Evolutionary conservation across 2,888 invertebrate species (phyloP).

Genomic region (Ichneumoninae sp.): DNA sequence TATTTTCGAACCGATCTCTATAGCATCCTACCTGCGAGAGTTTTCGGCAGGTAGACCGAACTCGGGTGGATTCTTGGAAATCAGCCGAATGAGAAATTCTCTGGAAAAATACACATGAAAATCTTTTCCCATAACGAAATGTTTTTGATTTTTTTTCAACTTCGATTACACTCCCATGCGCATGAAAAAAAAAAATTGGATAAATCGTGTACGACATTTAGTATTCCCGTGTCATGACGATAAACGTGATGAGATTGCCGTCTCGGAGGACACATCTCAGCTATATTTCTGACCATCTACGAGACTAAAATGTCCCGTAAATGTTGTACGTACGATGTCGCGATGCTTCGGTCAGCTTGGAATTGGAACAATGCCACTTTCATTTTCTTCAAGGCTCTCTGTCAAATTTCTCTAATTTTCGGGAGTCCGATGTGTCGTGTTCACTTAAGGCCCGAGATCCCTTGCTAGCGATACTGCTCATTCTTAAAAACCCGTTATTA

Average conservation of each 20-base stretch:
- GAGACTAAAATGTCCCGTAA: slow-evolving; percentile 22
- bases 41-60: slow-evolving; percentile 30
- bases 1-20: slow-evolving; percentile 44
- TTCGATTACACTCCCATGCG: neutral
- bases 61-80: slow-evolving; percentile 46
- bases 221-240: neutral
- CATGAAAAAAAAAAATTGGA: neutral
- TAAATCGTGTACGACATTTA: neutral
- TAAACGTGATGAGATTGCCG: neutral
- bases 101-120: slow-evolving; percentile 27
- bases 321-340: neutral
- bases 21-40: slow-evolving; percentile 28
- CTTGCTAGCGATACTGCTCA: neutral
- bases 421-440: neutral
- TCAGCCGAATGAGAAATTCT: neutral
- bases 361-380: slow-evolving; percentile 57
- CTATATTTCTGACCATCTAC: slow-evolving; percentile 15
- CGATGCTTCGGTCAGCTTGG: neutral
- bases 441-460: neutral
- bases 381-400: slow-evolving; percentile 42
- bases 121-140: neutral
- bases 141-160: neutral
- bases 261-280: slow-evolving; percentile 3
- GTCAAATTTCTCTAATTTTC: slow-evolving; percentile 49
- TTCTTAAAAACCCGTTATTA: slow-evolving; percentile 20